These are phyloP conservation scores for Aquatica leii DNA, from an alignment of 2,888 invertebrate genomes.

Conservation along the genomic window DNA sequence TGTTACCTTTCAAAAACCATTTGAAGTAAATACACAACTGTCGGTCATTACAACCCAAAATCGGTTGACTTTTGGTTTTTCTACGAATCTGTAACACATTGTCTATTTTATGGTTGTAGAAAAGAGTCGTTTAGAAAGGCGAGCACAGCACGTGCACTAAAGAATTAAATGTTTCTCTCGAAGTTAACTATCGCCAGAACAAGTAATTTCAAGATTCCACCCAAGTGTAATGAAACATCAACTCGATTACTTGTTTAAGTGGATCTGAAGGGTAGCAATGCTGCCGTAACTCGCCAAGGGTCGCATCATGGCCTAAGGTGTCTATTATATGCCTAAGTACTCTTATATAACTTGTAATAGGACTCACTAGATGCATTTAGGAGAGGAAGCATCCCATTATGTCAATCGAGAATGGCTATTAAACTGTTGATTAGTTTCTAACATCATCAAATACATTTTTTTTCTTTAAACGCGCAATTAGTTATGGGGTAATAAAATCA, in stretches of 20 bases:
- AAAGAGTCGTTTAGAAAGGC: background rate
- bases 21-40: constrained; percentile 29
- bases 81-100: constrained; percentile 25
- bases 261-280: constrained; percentile 31
- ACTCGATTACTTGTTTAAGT: constrained; percentile 37
- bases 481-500: constrained; percentile 28
- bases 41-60: constrained; percentile 39
- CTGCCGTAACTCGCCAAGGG: constrained; percentile 37
- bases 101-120: constrained; percentile 17
- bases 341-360: constrained; percentile 44
- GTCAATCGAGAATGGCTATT: constrained; percentile 30
- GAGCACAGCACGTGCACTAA: constrained; percentile 18
- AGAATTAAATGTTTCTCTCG: constrained; percentile 10
- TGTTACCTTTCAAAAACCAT: constrained; percentile 28
- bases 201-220: constrained; percentile 31
- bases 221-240: constrained; percentile 31
- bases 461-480: constrained; percentile 12
- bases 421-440: constrained; percentile 28
- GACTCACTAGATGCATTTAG: constrained; percentile 33
- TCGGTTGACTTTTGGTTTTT: constrained; percentile 31
- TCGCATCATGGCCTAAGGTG: constrained; percentile 45
- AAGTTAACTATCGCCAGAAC: constrained; percentile 21
- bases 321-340: constrained; percentile 47
- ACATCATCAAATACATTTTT: constrained; percentile 16
- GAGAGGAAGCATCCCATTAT: constrained; percentile 40